phyloP scores from a whole-genome alignment of 2,888 invertebrate species.

The Xanthorhoe spadicearia region DNA sequence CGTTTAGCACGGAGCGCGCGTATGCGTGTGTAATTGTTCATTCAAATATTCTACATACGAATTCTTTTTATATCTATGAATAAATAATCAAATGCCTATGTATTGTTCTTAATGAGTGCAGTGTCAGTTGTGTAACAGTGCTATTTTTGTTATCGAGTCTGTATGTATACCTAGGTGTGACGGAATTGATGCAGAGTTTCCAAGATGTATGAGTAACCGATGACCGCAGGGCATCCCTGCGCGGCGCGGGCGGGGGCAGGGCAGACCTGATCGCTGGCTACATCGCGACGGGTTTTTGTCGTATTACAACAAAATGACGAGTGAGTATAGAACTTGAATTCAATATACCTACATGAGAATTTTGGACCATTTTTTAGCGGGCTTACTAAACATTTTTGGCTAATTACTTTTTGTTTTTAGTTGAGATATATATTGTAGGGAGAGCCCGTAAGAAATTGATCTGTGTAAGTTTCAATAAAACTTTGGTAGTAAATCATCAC shows the following conservation, averaged over 20 bases:
- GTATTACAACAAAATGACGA: conserved; percentile 58
- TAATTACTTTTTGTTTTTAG: background rate
- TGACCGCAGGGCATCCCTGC: conserved; percentile 75
- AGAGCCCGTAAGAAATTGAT: too few species aligned
- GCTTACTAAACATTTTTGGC: background rate
- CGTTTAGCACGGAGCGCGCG: conserved; percentile 63
- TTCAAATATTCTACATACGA: conserved; percentile 43
- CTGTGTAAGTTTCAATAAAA: background rate
- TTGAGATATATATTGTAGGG: background rate
- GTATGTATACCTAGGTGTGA: conserved; percentile 57
- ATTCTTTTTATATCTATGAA: conserved; percentile 38
- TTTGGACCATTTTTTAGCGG: background rate
- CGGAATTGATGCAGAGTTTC: conserved; percentile 67
- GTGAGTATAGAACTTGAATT: conserved; percentile 49
- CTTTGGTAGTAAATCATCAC: background rate
- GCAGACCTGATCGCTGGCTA: conserved; percentile 56
- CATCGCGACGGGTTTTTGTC: conserved; percentile 52
- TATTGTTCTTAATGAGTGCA: conserved; percentile 42
- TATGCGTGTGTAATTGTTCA: conserved; percentile 51
- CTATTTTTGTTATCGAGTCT: conserved; percentile 57
- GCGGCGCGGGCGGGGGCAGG: conserved; percentile 60
- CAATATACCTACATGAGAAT: conserved; percentile 9
- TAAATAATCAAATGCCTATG: background rate
- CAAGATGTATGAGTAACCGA: conserved; percentile 76
- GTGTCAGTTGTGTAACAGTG: conserved; percentile 54